These are phyloP conservation scores for Drosophila jambulina DNA, from an alignment of 1,140 invertebrate species.

Conservation along the genomic window DNA sequence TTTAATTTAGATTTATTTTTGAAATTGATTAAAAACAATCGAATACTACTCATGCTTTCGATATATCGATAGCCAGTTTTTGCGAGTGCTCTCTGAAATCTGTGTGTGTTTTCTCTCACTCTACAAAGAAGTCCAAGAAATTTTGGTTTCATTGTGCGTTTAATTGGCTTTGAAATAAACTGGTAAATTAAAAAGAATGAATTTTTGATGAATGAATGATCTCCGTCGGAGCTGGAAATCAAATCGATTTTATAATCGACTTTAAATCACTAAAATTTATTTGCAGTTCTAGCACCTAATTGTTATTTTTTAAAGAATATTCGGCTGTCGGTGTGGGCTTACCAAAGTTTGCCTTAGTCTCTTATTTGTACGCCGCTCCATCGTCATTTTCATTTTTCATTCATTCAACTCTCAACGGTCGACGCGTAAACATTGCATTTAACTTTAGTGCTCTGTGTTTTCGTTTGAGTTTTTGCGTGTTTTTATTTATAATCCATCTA, in stretches of 20 bases:
- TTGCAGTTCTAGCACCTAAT: too few relatives aligned
- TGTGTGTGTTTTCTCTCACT: not conserved
- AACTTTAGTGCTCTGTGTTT: slow-evolving; percentile 48
- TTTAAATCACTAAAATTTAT: too few relatives aligned
- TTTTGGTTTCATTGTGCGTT: not conserved
- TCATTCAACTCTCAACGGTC: slow-evolving; percentile 57
- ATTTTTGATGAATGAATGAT: too few relatives aligned
- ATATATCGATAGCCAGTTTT: slow-evolving; percentile 16
- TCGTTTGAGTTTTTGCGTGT: slow-evolving; percentile 53
- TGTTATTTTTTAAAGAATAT: not conserved
- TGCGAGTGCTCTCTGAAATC: not conserved
- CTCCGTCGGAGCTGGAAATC: too few relatives aligned
- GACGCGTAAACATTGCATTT: slow-evolving; percentile 55
- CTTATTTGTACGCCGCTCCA: slow-evolving; percentile 18
- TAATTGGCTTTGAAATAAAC: accelerated
- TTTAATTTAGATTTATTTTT: slow-evolving; percentile 7
- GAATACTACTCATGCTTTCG: not conserved
- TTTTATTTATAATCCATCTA: slow-evolving; percentile 25
- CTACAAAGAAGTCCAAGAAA: not conserved
- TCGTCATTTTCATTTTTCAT: slow-evolving; percentile 16
- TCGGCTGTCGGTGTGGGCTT: not conserved
- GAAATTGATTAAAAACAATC: not conserved
- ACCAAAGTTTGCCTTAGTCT: too few relatives aligned
- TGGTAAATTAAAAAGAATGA: not conserved
- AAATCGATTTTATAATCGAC: too few relatives aligned